These are phyloP conservation scores for Ceratoteleas bidentatus DNA, from an alignment of 1,140 invertebrate species.

Conservation along the genomic window DNA sequence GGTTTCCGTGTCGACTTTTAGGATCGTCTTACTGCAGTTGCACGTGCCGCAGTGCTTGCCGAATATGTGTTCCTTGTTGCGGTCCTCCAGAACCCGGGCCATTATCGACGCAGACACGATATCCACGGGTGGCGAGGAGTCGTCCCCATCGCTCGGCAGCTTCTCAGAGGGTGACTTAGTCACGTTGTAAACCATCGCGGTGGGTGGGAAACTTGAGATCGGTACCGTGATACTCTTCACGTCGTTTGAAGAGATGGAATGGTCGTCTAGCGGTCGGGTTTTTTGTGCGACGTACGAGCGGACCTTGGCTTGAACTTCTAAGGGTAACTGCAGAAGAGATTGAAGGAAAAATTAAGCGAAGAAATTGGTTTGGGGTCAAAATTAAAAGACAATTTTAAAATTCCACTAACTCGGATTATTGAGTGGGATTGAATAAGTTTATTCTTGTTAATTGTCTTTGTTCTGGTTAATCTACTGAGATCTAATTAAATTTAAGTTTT, in stretches of 20 bases:
- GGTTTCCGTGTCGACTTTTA: constrained; percentile 74
- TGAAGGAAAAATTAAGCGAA: too few relatives aligned
- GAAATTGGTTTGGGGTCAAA: too few relatives aligned
- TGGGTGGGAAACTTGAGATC: constrained; percentile 92
- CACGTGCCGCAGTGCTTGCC: constrained; percentile 91
- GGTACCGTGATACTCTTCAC: constrained; percentile 89
- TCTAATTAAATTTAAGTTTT: too few relatives aligned
- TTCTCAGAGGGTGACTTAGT: constrained; percentile 73
- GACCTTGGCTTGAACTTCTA: constrained; percentile 94
- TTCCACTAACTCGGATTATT: too few relatives aligned
- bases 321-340: constrained; percentile 86
- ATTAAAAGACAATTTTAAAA: too few relatives aligned
- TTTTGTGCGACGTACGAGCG: constrained; percentile 88
- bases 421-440: too few relatives aligned
- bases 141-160: constrained; percentile 76
- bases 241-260: constrained; percentile 77
- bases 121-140: constrained; percentile 84
- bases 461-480: too few relatives aligned
- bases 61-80: constrained; percentile 86
- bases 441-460: too few relatives aligned
- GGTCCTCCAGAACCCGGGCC: constrained; percentile 95
- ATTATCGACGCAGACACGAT: constrained; percentile 95
- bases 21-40: constrained; percentile 83
- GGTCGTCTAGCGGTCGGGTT: constrained; percentile 81
- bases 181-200: constrained; percentile 93